A percentile compares a stretch with the other conserved stretches of the same genome.
These are phyloP conservation scores for Phytoseiulus persimilis DNA, from an alignment of 2,888 invertebrate species.

Conservation along the genomic window DNA sequence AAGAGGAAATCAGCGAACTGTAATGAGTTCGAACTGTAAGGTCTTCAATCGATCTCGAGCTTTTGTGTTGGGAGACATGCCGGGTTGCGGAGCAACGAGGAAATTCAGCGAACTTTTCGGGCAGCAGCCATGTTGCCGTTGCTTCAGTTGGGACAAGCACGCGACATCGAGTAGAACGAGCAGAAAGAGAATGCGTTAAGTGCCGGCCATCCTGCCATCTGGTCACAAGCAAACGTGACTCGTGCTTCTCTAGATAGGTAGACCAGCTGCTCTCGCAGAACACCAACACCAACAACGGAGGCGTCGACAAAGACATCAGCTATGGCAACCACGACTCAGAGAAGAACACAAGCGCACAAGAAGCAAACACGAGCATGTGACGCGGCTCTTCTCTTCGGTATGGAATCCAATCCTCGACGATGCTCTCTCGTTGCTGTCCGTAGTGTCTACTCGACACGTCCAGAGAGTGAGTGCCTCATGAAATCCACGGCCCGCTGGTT, in stretches of 20 bases:
- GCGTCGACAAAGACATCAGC: neutral
- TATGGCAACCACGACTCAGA: neutral
- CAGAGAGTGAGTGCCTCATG: no score
- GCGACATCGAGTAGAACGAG: neutral
- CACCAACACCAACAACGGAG: neutral
- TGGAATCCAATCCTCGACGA: neutral
- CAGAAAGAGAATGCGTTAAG: conserved; percentile 5
- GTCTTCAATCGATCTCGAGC: neutral
- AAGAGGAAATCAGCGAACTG: neutral
- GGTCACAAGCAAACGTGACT: neutral
- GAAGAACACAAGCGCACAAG: neutral
- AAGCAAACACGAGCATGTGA: neutral
- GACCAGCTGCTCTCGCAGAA: neutral
- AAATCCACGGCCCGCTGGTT: no score
- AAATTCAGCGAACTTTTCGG: neutral
- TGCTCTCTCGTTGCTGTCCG: neutral
- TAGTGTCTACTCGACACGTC: neutral
- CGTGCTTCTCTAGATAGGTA: neutral
- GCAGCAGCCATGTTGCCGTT: neutral
- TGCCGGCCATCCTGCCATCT: neutral
- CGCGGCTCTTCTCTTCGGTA: neutral
- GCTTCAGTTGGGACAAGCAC: neutral
- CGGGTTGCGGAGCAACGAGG: neutral
- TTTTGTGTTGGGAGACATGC: neutral
- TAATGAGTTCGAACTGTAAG: neutral